phyloP scores from a whole-genome alignment of 1,140 invertebrate genomes.

The Panagrolaimus sp. region DNA sequence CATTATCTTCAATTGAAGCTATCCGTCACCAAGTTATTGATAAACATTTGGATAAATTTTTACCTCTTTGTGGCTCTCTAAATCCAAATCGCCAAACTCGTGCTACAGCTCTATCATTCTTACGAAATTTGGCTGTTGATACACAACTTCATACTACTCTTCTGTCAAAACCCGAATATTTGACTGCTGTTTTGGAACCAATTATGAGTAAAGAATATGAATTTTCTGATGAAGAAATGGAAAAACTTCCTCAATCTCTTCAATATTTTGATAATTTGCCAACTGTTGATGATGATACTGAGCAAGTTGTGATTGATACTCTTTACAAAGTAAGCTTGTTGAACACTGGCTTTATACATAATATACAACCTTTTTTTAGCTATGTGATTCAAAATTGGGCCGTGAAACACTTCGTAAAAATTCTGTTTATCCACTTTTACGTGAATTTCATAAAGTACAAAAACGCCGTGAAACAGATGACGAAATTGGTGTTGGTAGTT shows the following conservation, averaged over 20 bases:
- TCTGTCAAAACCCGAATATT: background rate
- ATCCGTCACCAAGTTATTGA: background rate
- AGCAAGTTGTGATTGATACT: background rate
- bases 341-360: background rate
- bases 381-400: background rate
- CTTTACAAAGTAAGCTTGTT: conserved; percentile 3
- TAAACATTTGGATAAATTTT: conserved; percentile 2
- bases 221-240: background rate
- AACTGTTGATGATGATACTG: conserved; percentile 2
- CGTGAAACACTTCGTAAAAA: conserved; percentile 1
- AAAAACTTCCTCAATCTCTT: background rate
- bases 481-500: conserved; percentile 1
- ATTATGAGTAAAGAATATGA: conserved; percentile 2
- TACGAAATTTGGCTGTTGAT: conserved; percentile 5
- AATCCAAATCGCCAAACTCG: conserved; percentile 6
- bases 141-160: background rate
- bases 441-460: conserved; percentile 12
- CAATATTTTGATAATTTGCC: background rate
- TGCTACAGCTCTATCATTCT: background rate
- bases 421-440: background rate
- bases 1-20: background rate
- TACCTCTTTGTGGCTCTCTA: background rate
- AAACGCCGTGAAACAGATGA: background rate
- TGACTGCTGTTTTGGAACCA: background rate
- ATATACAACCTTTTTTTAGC: background rate